Percentiles rank a stretch among this genome's conserved stretches.
Evolutionary conservation across 2,113 vertebrate genomes (phyloP).

Genomic region (Cercocebus atys): DNA sequence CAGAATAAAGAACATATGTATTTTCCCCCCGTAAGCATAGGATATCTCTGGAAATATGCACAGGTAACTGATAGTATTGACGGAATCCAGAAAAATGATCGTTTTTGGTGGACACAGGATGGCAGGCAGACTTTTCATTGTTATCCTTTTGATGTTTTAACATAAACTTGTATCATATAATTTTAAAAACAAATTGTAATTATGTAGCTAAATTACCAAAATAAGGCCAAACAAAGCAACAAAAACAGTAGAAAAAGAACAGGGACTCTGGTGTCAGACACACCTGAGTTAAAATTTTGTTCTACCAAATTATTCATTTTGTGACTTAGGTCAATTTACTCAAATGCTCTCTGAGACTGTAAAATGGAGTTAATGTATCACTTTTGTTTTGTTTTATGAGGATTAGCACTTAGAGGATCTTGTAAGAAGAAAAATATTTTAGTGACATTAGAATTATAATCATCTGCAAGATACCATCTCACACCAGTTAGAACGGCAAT

Average conservation of each 20-base stretch:
- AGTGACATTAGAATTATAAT: neutral
- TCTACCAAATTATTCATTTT: neutral
- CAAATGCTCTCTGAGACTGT: neutral
- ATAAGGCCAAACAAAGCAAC: neutral
- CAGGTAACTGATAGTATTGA: neutral
- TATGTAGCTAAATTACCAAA: neutral
- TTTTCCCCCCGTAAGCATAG: neutral
- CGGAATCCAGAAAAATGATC: neutral
- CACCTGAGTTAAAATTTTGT: neutral
- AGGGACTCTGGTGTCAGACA: neutral
- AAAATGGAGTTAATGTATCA: neutral
- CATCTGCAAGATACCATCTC: neutral
- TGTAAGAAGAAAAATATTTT: neutral
- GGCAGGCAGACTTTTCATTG: neutral
- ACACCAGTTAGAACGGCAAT: no score
- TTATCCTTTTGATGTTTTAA: neutral
- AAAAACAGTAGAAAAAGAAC: neutral
- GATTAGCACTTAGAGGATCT: neutral
- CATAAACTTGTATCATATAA: neutral
- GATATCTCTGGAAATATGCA: neutral
- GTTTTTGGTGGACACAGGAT: neutral
- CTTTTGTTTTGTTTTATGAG: neutral
- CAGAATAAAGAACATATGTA: neutral
- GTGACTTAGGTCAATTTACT: neutral
- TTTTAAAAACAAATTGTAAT: neutral